phyloP scores from a whole-genome alignment of 1,140 invertebrate genomes.

The Trichoplusia ni region DNA sequence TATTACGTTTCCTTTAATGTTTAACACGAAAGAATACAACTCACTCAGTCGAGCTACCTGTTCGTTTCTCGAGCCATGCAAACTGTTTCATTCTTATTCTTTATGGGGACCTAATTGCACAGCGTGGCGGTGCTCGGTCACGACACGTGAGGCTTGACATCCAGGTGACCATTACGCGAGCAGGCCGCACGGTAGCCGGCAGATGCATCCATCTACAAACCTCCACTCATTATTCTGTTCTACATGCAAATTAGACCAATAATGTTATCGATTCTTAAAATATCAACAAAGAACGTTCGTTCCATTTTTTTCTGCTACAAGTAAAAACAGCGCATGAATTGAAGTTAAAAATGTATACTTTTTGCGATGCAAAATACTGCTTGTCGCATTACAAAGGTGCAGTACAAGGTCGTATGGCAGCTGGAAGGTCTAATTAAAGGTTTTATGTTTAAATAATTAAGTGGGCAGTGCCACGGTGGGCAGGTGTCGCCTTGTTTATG shows the following conservation, averaged over 20 bases:
- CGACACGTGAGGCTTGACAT: background rate
- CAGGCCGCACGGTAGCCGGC: conserved; percentile 6
- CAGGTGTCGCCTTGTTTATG: conserved; percentile 69
- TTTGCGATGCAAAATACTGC: conserved; percentile 38
- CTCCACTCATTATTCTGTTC: conserved; percentile 6
- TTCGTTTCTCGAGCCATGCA: no score
- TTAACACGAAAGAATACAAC: no score
- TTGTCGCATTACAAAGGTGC: conserved; percentile 70
- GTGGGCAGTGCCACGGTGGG: conserved; percentile 44
- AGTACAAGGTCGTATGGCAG: conserved; percentile 70
- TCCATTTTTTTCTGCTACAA: conserved; percentile 25
- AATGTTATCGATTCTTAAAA: conserved; percentile 37
- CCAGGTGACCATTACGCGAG: background rate
- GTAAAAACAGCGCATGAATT: conserved; percentile 31
- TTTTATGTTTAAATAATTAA: conserved; percentile 81
- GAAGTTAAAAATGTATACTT: conserved; percentile 37
- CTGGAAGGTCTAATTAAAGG: conserved; percentile 75
- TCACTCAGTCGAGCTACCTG: no score
- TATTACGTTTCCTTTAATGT: no score
- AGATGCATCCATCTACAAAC: conserved; percentile 29
- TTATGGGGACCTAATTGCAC: background rate
- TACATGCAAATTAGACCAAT: conserved; percentile 37
- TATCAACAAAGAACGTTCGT: conserved; percentile 38
- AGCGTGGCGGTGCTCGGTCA: background rate
- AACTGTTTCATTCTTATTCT: no score